Base-by-base conservation (phyloP, 2,888 invertebrate species). In the Tinea pellionella region DNA sequence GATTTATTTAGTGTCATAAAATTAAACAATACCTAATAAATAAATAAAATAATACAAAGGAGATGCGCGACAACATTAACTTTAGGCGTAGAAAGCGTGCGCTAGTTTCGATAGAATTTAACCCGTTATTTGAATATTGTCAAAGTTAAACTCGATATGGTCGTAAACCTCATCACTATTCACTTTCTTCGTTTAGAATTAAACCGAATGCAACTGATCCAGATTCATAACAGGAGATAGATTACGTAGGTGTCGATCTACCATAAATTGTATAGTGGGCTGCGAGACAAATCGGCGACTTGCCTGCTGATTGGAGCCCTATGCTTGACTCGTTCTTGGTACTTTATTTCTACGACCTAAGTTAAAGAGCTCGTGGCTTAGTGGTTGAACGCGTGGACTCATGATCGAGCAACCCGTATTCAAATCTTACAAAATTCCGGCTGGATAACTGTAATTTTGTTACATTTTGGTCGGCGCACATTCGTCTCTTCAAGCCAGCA, bases 201-300 rank as follows among this genome's bases (percentile, higher is more conserved):
- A 18, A 24, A 59, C 41, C n/a, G 42, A 43, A 59, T 58, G 37
- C 16, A 59, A 42, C 32, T 32, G 32, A 57, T 57, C 57, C 57
- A 57, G 57, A 57, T 57, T 32, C 32, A 57, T 57, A 57, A 57
- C 32, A 6, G 41, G 57, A 59, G 55, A 59, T 61, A 53, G 42
- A 61, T 61, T 15, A 59, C 24, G 53, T 59, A 61, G 61, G 55
- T 47, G 42, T 61, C 24, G 32, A 60, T 63, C 58, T 60, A 59
- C 53, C 61, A 62, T 64, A 64, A 63, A 63, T 62, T 57, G 19
- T 42, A 37, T 32, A 59, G 64, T 64, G 63, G 62, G 63, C 62
- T 18, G 62, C 43, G 63, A 61, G 57, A 61, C 61, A 60, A 62
- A 63, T 62, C 62, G 47, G 58, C 58, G 60, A 32, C 57, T 53